These are phyloP conservation scores for Pseudomugil tenellus DNA, from an alignment of 2,797 vertebrate species.

Conservation along the genomic window DNA sequence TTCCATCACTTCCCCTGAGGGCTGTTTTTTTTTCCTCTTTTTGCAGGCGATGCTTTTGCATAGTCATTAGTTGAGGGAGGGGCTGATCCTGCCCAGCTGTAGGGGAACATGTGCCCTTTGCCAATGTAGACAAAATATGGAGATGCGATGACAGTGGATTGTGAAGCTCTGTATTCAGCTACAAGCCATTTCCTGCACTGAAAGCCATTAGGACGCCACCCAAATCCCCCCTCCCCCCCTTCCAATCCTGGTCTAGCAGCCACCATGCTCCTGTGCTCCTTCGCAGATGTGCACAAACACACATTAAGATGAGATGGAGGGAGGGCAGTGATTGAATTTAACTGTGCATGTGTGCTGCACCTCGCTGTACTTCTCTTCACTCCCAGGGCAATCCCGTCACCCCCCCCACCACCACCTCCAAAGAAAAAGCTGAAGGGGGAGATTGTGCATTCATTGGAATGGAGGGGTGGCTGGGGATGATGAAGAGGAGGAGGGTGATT, in stretches of 20 bases:
- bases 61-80: constrained; percentile 59
- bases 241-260: constrained; percentile 37
- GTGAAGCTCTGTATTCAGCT: constrained; percentile 60
- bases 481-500: constrained; percentile 69
- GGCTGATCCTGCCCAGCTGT: constrained; percentile 36
- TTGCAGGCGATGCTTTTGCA: constrained; percentile 49
- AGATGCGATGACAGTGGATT: constrained; percentile 61
- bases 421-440: constrained; percentile 60
- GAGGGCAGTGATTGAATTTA: constrained; percentile 60
- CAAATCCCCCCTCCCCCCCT: constrained; percentile 31
- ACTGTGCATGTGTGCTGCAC: constrained; percentile 57
- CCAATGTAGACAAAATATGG: constrained; percentile 51
- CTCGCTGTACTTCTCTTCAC: constrained; percentile 58
- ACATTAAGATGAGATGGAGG: constrained; percentile 31
- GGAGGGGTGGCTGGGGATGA: constrained; percentile 66
- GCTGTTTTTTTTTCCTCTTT: constrained; percentile 11
- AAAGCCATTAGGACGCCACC: constrained; percentile 59
- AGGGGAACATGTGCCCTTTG: constrained; percentile 38
- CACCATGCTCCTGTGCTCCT: constrained; percentile 52
- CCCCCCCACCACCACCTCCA: constrained; percentile 28
- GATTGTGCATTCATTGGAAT: constrained; percentile 80
- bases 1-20: constrained; percentile 26
- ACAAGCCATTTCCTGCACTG: constrained; percentile 69
- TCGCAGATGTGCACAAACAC: constrained; percentile 75
- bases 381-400: constrained; percentile 49